Base-by-base conservation (phyloP, 37 sponge, comb jelly and placozoan genomes). In the Geodia barretti region DNA sequence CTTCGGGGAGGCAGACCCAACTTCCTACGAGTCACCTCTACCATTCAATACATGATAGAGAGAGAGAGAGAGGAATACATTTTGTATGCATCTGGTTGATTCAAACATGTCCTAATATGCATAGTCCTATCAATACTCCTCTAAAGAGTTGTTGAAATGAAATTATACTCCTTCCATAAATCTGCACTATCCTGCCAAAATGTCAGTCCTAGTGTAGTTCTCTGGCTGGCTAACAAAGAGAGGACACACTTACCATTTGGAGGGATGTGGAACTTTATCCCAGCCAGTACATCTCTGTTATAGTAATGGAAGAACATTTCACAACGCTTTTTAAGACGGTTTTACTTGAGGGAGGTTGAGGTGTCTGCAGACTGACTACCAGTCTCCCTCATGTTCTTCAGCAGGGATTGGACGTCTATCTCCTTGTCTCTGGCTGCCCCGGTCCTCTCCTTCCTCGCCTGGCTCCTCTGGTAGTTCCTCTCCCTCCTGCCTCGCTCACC, bases 381-480 rank as follows among this genome's bases (percentile, higher is more conserved):
- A 32, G 35, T 60, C 63, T 23, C 23, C 63, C 60, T 60, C 36
- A 26, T 76, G 29, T 59, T 14, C 17, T 21, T 29, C 14, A 33
- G 20, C 17, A 60, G 62, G 32, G 70, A 70, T 9, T 76, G 47
- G 19, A 28, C 35, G 31, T 37, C 69, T 21, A 19, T 28, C 7
- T 3, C 33, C 29, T 64, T 54, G 33, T 29, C 34, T 33, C 26
- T 7, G 63, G 78, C 63, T 30, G 23, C 69, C 31, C 26, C 37
- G 29, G 17, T 39, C 47, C 60, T 62, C 31, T 70, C 36, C 36
- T 80, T 78, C 32, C 72, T 82, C 54, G 58, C 30, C 38, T 82
- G 21, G 39, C 83, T 88, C 68, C 39, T 83, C 34, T 39, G 20
- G 42, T 82, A 88, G 78, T 88, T 88, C 47, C 72, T 83, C 31